Percentiles rank a stretch among this genome's conserved stretches.
Evolutionary conservation across 2,888 invertebrate genomes (phyloP).

Genomic region (Euspilapteryx auroguttella): DNA sequence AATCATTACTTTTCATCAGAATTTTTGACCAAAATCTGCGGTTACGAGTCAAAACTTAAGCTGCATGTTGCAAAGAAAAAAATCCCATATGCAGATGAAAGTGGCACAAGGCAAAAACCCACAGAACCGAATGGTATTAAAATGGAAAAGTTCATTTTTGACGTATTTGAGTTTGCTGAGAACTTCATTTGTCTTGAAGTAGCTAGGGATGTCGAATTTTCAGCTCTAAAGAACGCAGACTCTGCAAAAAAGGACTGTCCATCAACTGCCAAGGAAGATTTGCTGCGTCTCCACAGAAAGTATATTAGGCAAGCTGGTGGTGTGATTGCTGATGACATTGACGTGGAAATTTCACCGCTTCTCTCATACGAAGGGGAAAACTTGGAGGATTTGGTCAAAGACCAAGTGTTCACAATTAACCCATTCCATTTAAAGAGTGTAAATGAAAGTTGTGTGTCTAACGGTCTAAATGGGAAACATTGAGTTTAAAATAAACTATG

Average conservation of each 20-base stretch:
- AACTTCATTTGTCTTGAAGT: constrained; percentile 94
- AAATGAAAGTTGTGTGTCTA: constrained; percentile 21
- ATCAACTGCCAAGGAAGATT: constrained; percentile 77
- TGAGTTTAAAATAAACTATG: too few species aligned
- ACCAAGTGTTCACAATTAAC: constrained; percentile 65
- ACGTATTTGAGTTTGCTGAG: constrained; percentile 93
- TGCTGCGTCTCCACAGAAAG: constrained; percentile 75
- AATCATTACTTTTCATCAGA: constrained; percentile 94
- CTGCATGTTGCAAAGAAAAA: constrained; percentile 98
- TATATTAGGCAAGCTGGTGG: constrained; percentile 85
- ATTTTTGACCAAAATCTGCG: constrained; percentile 78
- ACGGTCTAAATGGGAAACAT: constrained; percentile 41
- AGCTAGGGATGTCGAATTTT: constrained; percentile 90
- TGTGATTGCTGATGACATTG: constrained; percentile 62
- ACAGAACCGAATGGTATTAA: constrained; percentile 92
- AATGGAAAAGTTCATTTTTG: constrained; percentile 99
- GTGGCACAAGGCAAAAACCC: constrained; percentile 74
- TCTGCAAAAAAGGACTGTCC: constrained; percentile 88
- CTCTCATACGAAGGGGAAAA: constrained; percentile 91
- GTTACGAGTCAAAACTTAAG: constrained; percentile 75
- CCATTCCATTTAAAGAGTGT: constrained; percentile 64
- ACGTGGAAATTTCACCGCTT: constrained; percentile 89
- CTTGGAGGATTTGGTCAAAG: constrained; percentile 66
- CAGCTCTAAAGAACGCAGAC: constrained; percentile 94
- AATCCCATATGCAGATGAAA: constrained; percentile 80